Base-by-base conservation (phyloP, 2,113 vertebrate species). In the Labeo catla region DNA sequence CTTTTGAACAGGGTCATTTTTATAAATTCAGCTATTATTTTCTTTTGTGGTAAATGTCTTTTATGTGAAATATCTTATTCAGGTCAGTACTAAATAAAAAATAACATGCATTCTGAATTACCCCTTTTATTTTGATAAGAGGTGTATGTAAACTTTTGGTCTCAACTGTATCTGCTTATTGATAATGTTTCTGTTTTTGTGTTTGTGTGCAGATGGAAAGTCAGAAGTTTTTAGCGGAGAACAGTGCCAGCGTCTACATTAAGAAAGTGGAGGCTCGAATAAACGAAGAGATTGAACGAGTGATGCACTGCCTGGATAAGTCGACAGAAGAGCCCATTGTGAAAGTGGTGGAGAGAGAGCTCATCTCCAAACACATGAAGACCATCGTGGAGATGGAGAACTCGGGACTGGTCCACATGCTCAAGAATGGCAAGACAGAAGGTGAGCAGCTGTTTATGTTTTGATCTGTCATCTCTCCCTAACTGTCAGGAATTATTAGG, bases 381-480 rank as follows among this genome's bases (percentile, higher is more conserved):
- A 99, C 98, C 76, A 99, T 99, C 86, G 97, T 99, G 91, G 98
- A 99, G 94, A 99, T 99, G 98, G 98, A 99, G 92, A 99, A 98
- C 92, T 99, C 98, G 19, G 98, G 98, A 10, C 95, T 99, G 77
- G 97, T 99, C 70, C 97, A 99, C 92, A 99, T 99, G 98, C 95
- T 99, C 72, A 99, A 98, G 93, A 99, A 99, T 73, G 97, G 97
- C 84, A 99, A 99, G 89, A 99, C 97, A 59, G 98, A 99, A 96
- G 98, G 98, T 99, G 83, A 89, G 78, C 15, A n/a, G 6, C 43
- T 16, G 70, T 49, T n/a, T 13, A 2, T 10, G 10, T 21, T 77
- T 77, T 2, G 12, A 52, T 12, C 49, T 11, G 6, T 49, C 68
- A 45, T 66, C 43, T 66, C 3, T 65, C 8, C 1, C 4, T 63